Base-by-base conservation (phyloP, 2,113 vertebrate species). In the Dryoscopus gambensis region DNA sequence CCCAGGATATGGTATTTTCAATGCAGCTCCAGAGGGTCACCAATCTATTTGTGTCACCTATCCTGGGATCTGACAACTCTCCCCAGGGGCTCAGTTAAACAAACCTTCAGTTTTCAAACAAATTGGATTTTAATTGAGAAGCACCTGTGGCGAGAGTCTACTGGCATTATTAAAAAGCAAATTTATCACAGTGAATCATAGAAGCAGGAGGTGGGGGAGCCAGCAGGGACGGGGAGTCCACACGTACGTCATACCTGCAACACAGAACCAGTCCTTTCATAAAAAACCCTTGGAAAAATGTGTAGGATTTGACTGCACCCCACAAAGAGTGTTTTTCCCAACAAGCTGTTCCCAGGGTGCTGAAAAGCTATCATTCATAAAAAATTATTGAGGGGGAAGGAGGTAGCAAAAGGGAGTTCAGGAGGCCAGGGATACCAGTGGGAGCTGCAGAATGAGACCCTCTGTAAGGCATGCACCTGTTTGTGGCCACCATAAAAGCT, bases 281-380 rank as follows among this genome's bases (percentile, higher is more conserved):
- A 79, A 89, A 88, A 67, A 52, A 55, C 67, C 82, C 88, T 67
- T 83, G 77, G 95, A 96, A 90, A 97, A 95, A 96, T 85, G 90
- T 88, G 95, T 90, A 96, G 95, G 96, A 96, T 89, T 93, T 96
- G 95, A 86, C 76, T 96, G 96, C 94, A 95, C 85, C 96, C 95
- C 95, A 89, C 30, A 70, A 95, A 89, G 95, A 96, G 70, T 81
- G 73, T 47, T 95, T 97, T 97, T 97, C 96, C 92, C 91, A 95
- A 93, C 96, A 92, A 97, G 90, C 94, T 93, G 91, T 97, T 98
- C 97, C 98, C 97, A 98, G 98, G 97, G 97, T 64, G 83, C 95
- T 98, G 98, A 98, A 98, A 98, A 98, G 98, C 97, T 98, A 96
- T 98, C 98, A 98, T 98, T 98, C 98, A 98, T 98, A 97, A 97